Evolutionary conservation across 1,140 invertebrate genomes (phyloP), one percentile per base, ranked within the genome.

Genomic region (Meteorus sp.): DNA sequence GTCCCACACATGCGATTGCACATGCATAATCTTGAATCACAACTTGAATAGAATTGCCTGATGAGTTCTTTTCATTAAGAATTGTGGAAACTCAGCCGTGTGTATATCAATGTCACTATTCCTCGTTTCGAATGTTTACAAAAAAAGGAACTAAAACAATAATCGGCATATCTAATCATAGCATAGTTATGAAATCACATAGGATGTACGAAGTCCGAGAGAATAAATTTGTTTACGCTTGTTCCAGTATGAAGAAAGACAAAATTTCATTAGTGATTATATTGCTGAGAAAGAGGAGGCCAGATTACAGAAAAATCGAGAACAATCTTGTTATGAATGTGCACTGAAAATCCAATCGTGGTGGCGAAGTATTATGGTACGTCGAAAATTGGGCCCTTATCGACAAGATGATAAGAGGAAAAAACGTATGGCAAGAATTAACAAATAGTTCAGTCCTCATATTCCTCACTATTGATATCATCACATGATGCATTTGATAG

Each of bases 331-430:
- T 50, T 65, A 62, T 54, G 63, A 60, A 37, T 74, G 76, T 54
- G 75, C 78, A 5, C 78, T 75, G 27, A 77, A 68, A 60, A 86
- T 88, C 48, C 85, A 86, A 72, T 83, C 88, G 0, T 89, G 86
- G 84, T 89, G 87, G 87, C 80, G 86, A 53, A 86, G 86, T 9
- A 72, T 85, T 9, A 87, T 89, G 86, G 86, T 88, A 15, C 81
- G 87, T 9, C 77, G 83, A 56, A 84, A 84, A 54, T 73, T 88
- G 25, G 86, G 86, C 19, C 81, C 82, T 20, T 88, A 84, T 71
- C 80, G 82, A 61, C 67, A 67, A 6, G 73, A 78, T 50, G 79
- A 80, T 8, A 79, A 76, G 62, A 84, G 84, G 62, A 82, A 82
- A 33, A 85, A 85, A 57, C 70, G 74, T 1, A 52, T 76, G 39